Evolutionary conservation across 2,888 invertebrate genomes (phyloP), one percentile per base, ranked within the genome.

Genomic region (Heteromurus nitidus): DNA sequence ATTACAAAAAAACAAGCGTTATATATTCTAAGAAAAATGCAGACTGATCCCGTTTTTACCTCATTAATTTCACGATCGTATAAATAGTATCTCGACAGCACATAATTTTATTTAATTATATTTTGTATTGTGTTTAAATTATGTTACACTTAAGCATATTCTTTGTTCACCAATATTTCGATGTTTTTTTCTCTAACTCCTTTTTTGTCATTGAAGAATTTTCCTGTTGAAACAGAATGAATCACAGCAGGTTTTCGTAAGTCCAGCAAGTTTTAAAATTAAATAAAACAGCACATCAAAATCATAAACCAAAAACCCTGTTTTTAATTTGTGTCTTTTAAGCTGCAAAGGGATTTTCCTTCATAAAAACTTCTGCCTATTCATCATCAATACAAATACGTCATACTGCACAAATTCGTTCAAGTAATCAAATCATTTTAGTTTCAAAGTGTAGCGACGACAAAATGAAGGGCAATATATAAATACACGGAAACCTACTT

Each of bases 391-490:
- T n/a, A n/a, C n/a, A n/a, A n/a, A n/a, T n/a, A n/a, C n/a, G n/a
- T n/a, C n/a, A 67, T n/a, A 2, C 3, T 18, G 1, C 18, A 5
- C 50, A 7, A 30, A 72, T 72, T 72, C 60, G 72, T 62, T 72
- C 72, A 22, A 72, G 72, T 22, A 72, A 44, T 62, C 47, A 72
- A 72, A 62, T 30, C 60, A 44, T 53, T 36, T 70, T 70, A 58
- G 58, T 44, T 58, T 70, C 11, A 70, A 70, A 58, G 26, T 70
- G 58, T 70, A 70, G 16, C 67, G 24, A 22, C 26, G 47, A 26
- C 64, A 28, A 9, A 67, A 67, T 36, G 36, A 36, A 36, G n/a
- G n/a, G n/a, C n/a, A n/a, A 36, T 36, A 36, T n/a, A n/a, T n/a
- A n/a, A n/a, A n/a, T n/a, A n/a, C n/a, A n/a, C n/a, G n/a, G n/a